Evolutionary conservation across 2,113 vertebrate species (phyloP), one percentile per base, ranked within the genome.

Genomic region (Origma solitaria): DNA sequence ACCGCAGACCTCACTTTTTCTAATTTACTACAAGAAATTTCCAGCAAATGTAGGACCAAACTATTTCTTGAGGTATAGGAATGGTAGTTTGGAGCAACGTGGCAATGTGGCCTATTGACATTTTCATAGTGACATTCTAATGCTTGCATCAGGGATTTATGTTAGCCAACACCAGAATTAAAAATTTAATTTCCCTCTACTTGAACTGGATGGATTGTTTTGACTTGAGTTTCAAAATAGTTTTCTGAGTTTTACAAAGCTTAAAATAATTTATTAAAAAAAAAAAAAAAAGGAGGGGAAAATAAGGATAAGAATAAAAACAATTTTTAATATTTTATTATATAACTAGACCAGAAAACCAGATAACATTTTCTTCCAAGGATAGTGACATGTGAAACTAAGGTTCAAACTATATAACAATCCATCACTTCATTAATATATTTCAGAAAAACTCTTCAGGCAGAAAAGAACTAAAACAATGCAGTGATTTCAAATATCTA

Each of bases 61-160:
- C 17, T 7, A 12, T 44, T 68, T 76, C 4, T 30, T 72, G 19
- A 45, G 5, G 9, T 28, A 42, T 35, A n/a, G 23, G 3, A 64
- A 51, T 38, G 3, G 8, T 37, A 58, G 60, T 78, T 65, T 71
- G 15, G 15, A 85, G 28, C 22, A 79, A 45, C 13, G 1, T 42
- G 3, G 5, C 17, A 79, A 54, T 15, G 1, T 38, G 3, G 4
- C 17, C 15, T 70, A 61, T 10, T 65, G 24, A 35, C 1, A 1
- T 37, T 61, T 87, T 81, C 18, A 19, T 13, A 17, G 15, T 61
- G 64, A 44, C 19, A 47, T 60, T 24, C 11, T 73, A 86, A 58
- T 11, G 19, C 15, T 66, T 57, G 23, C 47, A 71, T 31, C 2
- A 23, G 28, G 7, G 56, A 62, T 73, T 71, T 79, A 49, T 40